Evolutionary conservation across 2,797 vertebrate genomes (phyloP).

Genomic region (Rhynchonycteris naso): DNA sequence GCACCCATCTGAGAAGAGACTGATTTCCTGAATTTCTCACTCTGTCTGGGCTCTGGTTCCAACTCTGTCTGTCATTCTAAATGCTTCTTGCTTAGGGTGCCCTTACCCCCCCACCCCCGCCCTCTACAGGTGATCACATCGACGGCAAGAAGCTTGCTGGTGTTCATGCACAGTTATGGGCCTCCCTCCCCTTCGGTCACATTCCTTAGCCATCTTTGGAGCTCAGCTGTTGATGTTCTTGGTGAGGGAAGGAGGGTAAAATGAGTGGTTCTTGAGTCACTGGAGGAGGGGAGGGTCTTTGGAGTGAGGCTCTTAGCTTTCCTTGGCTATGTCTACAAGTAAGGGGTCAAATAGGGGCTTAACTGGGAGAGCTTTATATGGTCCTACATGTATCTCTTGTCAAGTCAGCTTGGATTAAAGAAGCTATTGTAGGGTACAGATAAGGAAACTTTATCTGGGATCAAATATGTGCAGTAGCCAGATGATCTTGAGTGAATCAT

Average conservation of each 20-base stretch:
- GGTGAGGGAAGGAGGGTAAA: neutral
- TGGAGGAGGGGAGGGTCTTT: neutral
- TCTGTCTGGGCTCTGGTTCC: neutral
- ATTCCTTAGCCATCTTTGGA: neutral
- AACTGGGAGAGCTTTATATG: neutral
- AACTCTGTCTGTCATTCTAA: neutral
- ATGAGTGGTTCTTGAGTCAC: neutral
- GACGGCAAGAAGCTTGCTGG: neutral
- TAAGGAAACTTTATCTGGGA: neutral
- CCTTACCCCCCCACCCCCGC: neutral
- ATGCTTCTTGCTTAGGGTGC: neutral
- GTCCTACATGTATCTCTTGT: neutral
- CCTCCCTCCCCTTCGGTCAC: neutral
- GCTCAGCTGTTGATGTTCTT: neutral
- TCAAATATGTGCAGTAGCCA: neutral
- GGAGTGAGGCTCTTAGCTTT: neutral
- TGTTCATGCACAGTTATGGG: rapidly evolving
- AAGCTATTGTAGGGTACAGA: neutral
- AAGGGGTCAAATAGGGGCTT: neutral
- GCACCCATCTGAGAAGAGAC: neutral
- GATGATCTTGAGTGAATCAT: neutral
- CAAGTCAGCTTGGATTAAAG: neutral
- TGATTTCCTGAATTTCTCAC: neutral
- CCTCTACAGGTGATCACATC: neutral
- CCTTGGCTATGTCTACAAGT: neutral